phyloP scores from a whole-genome alignment of 2,888 invertebrate species.

The Latrodectus hesperus region DNA sequence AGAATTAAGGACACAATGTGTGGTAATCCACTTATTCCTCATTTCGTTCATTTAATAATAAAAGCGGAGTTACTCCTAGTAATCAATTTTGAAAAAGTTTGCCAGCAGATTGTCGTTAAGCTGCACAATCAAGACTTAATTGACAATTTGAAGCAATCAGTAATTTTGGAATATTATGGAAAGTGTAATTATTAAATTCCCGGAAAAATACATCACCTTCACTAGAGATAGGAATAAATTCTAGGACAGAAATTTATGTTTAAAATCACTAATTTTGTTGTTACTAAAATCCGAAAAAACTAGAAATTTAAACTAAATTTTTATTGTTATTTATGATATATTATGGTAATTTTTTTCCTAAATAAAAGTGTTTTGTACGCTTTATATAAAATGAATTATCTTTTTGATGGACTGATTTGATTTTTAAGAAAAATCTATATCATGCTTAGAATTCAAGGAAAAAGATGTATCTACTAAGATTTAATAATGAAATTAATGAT shows the following conservation, averaged over 20 bases:
- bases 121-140: constrained; percentile 2
- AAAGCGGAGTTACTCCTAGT: neutral
- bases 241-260: too few relatives aligned
- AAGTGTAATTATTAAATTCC: too few relatives aligned
- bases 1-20: neutral
- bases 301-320: neutral
- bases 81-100: neutral
- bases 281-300: neutral
- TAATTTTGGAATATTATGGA: neutral
- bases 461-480: too few relatives aligned
- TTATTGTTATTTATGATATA: neutral
- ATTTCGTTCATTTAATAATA: neutral
- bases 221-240: too few relatives aligned
- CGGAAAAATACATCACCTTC: too few relatives aligned
- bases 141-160: constrained; percentile 20
- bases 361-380: neutral
- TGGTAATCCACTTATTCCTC: neutral
- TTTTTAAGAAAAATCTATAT: too few relatives aligned
- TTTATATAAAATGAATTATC: too few relatives aligned
- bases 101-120: neutral
- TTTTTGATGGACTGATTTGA: too few relatives aligned
- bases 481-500: too few relatives aligned
- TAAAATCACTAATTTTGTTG: neutral
- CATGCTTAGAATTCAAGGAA: too few relatives aligned
- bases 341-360: neutral